phyloP scores from a whole-genome alignment of 2,888 invertebrate genomes.

The Myopa testacea region DNA sequence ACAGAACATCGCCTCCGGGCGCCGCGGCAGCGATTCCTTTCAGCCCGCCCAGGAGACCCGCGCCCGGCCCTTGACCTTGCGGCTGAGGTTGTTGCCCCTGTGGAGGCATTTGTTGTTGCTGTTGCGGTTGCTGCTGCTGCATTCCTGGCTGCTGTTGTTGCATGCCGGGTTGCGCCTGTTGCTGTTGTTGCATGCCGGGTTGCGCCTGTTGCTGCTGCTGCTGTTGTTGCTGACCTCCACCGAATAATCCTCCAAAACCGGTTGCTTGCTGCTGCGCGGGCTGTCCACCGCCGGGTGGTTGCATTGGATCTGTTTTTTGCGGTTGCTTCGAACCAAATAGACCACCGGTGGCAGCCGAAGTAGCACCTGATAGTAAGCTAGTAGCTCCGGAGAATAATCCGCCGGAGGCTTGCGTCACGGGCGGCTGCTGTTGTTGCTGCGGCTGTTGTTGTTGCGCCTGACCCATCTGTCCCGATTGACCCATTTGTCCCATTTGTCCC shows the following conservation, averaged over 20 bases:
- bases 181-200: constrained; percentile 52
- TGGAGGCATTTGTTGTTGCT: constrained; percentile 69
- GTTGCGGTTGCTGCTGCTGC: constrained; percentile 56
- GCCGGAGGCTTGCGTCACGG: constrained; percentile 64
- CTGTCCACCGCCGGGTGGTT: constrained; percentile 69
- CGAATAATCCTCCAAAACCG: constrained; percentile 61
- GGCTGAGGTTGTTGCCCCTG: constrained; percentile 66
- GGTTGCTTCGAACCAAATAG: constrained; percentile 68
- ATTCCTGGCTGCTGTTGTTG: constrained; percentile 65
- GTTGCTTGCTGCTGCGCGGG: constrained; percentile 66
- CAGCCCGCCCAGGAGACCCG: constrained; percentile 92
- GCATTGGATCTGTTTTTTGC: constrained; percentile 70
- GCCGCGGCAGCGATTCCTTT: constrained; percentile 87
- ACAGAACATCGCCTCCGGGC: constrained; percentile 89
- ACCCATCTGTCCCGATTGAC: constrained; percentile 47
- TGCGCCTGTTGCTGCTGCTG: constrained; percentile 65
- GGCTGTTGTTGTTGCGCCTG: constrained; percentile 57
- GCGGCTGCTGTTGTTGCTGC: constrained; percentile 64
- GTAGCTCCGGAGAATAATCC: constrained; percentile 68
- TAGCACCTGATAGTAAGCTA: constrained; percentile 69
- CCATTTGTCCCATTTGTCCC: constrained; percentile 50
- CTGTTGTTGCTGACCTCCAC: constrained; percentile 55
- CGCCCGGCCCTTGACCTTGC: constrained; percentile 70
- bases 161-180: constrained; percentile 57
- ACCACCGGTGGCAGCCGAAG: constrained; percentile 69